Conservation (phyloP, 2,113 vertebrate genomes). For the Psilopogon haemacephalus region DNA sequence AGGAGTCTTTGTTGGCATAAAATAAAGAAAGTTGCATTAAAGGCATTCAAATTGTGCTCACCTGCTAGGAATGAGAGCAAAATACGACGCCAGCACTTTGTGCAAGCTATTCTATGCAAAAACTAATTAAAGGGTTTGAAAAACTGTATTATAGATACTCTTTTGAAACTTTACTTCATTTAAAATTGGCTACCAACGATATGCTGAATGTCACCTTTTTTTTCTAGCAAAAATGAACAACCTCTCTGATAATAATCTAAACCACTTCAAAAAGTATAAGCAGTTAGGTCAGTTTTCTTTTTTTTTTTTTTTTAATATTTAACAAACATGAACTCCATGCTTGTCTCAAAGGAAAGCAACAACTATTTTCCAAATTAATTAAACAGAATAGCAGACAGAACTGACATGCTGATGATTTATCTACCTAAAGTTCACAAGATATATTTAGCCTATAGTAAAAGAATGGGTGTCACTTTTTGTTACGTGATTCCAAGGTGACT, state of each 20-base stretch:
- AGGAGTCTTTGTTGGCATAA: conserved; percentile 76
- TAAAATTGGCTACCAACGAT: conserved; percentile 67
- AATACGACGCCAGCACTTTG: conserved; percentile 67
- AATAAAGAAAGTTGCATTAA: conserved; percentile 75
- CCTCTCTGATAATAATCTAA: conserved; percentile 90
- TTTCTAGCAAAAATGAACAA: conserved; percentile 83
- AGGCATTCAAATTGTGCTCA: conserved; percentile 74
- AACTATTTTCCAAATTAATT: conserved; percentile 71
- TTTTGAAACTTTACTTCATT: conserved; percentile 62
- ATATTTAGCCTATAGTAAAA: conserved; percentile 65
- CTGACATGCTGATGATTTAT: conserved; percentile 64
- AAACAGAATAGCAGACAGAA: conserved; percentile 55
- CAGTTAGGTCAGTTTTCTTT: not conserved
- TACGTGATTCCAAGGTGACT: conserved; percentile 76
- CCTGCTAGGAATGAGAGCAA: conserved; percentile 68
- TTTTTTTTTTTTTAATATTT: conserved; percentile 70
- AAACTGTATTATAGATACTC: conserved; percentile 55
- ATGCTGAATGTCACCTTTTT: conserved; percentile 87
- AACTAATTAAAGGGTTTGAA: conserved; percentile 67
- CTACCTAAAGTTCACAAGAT: conserved; percentile 67
- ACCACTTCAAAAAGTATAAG: conserved; percentile 45
- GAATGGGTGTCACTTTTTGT: conserved; percentile 73
- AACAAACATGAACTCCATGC: conserved; percentile 74
- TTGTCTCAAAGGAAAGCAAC: conserved; percentile 54
- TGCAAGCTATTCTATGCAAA: conserved; percentile 65